Conservation (phyloP, 2,797 vertebrate genomes). For the Poecile montanus region DNA sequence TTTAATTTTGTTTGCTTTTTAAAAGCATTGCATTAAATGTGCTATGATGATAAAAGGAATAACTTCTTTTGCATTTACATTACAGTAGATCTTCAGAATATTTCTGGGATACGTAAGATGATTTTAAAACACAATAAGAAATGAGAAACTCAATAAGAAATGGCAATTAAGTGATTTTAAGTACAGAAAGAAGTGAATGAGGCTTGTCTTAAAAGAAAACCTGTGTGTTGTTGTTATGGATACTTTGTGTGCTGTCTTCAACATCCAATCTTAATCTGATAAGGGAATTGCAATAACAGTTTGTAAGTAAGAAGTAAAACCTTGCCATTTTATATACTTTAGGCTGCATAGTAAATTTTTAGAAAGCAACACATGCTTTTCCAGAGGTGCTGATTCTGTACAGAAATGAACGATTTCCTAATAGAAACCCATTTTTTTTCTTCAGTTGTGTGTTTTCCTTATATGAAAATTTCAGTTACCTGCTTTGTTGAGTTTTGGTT, state of each 20-base stretch:
- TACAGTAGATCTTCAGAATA: neutral
- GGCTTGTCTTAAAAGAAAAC: neutral
- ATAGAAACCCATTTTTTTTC: neutral
- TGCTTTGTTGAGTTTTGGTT: neutral
- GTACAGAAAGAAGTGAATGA: neutral
- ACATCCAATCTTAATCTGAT: neutral
- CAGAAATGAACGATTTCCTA: neutral
- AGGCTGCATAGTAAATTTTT: neutral
- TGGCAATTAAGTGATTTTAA: neutral
- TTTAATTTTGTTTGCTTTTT: too few relatives aligned
- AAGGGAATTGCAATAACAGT: neutral
- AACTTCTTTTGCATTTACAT: neutral
- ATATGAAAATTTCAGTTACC: neutral
- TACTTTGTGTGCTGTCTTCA: neutral
- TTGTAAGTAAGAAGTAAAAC: neutral
- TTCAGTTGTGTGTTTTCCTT: neutral
- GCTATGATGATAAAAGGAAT: neutral
- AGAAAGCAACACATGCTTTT: neutral
- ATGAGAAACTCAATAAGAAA: neutral
- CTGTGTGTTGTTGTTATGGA: neutral
- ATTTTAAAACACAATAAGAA: neutral
- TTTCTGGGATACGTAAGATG: neutral
- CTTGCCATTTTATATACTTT: neutral
- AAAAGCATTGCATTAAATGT: neutral
- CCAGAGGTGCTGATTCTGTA: neutral